A percentile compares a stretch with the other conserved stretches of the same genome.
Evolutionary conservation across 2,113 vertebrate species (phyloP).

Genomic region (Trichechus manatus): DNA sequence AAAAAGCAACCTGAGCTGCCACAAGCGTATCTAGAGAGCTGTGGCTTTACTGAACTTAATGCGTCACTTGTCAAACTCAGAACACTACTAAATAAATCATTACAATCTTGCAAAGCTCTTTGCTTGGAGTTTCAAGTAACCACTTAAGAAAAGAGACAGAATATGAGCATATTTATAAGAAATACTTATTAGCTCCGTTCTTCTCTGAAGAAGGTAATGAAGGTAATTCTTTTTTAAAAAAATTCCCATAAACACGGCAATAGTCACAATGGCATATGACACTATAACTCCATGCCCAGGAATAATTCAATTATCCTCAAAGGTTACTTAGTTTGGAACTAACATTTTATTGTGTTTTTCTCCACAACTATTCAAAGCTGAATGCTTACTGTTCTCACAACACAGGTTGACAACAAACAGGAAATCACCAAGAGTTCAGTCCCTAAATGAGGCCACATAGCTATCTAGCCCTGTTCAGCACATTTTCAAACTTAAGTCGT

Average conservation of each 20-base stretch:
- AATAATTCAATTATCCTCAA: constrained; percentile 60
- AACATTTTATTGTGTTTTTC: neutral
- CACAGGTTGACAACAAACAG: neutral
- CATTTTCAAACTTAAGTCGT: neutral
- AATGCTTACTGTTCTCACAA: neutral
- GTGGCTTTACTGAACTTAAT: neutral
- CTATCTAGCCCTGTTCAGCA: neutral
- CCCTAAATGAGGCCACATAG: neutral
- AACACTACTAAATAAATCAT: neutral
- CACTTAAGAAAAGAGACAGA: neutral
- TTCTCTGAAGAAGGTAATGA: constrained; percentile 9
- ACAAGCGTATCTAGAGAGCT: neutral
- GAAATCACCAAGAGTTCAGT: neutral
- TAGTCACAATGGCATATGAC: constrained; percentile 27
- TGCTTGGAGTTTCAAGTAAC: constrained; percentile 41
- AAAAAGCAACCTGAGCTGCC: fast-evolving
- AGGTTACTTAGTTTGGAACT: constrained; percentile 12
- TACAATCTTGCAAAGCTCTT: neutral
- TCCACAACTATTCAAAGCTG: neutral
- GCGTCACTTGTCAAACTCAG: neutral
- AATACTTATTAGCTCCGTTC: constrained; percentile 19
- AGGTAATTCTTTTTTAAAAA: constrained; percentile 31
- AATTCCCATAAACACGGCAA: neutral
- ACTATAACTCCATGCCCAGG: constrained; percentile 26
- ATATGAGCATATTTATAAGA: constrained; percentile 42